Conservation (phyloP, 64 coral and sea anemone genomes). For the Porites australiensis region DNA sequence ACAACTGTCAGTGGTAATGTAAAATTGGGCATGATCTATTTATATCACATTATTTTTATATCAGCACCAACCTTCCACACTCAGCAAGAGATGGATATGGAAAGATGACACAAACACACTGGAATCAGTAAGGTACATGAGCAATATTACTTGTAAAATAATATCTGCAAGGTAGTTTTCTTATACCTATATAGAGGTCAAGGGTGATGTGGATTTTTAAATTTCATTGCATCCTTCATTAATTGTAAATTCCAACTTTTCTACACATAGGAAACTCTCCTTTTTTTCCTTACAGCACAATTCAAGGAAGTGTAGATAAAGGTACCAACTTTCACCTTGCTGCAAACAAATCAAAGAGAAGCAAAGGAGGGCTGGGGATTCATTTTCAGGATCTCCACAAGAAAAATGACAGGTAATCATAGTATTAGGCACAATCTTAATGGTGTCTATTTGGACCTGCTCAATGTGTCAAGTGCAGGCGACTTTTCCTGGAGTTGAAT, state of each 20-base stretch:
- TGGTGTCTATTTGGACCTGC: too few relatives aligned
- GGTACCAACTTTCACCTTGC: slow-evolving; percentile 57
- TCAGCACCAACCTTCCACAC: neutral
- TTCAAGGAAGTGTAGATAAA: slow-evolving; percentile 78
- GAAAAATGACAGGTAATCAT: slow-evolving; percentile 89
- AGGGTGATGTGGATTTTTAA: too few relatives aligned
- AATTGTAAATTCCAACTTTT: neutral
- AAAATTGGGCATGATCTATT: neutral
- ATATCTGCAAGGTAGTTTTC: too few relatives aligned
- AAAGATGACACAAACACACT: slow-evolving; percentile 76
- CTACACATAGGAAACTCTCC: neutral
- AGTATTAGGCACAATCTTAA: neutral
- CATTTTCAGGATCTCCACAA: slow-evolving; percentile 92
- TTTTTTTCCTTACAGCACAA: slow-evolving; percentile 46
- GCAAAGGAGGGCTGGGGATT: slow-evolving; percentile 83
- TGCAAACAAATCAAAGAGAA: slow-evolving; percentile 69
- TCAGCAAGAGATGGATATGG: slow-evolving; percentile 72
- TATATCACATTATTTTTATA: neutral
- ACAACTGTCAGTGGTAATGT: too few relatives aligned
- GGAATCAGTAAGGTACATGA: slow-evolving; percentile 55
- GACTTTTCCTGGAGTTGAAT: too few relatives aligned
- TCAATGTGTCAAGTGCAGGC: too few relatives aligned
- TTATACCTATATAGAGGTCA: too few relatives aligned
- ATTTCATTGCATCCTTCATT: neutral
- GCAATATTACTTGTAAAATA: too few relatives aligned